Percentiles rank a stretch among this genome's conserved stretches.
Evolutionary conservation across 2,797 vertebrate species (phyloP).

Genomic region (Telmatherina bonti): DNA sequence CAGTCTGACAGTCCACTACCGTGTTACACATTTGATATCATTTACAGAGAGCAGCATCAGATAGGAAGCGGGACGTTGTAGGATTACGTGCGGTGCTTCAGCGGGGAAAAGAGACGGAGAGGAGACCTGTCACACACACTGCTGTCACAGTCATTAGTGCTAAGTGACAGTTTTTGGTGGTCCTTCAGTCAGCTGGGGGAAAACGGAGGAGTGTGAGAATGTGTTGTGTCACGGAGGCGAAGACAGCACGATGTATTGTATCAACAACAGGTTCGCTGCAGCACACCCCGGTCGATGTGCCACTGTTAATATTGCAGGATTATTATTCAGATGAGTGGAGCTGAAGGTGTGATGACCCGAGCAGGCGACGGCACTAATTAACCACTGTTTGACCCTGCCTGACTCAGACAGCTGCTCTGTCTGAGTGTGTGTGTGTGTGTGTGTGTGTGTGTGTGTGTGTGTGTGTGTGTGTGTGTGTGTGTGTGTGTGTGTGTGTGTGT

Average conservation of each 20-base stretch:
- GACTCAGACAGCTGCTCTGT: constrained; percentile 76
- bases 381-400: constrained; percentile 78
- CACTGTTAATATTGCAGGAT: constrained; percentile 76
- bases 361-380: constrained; percentile 81
- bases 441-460: constrained; percentile 24
- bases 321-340: constrained; percentile 75
- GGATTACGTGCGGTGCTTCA: constrained; percentile 57
- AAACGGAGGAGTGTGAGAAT: constrained; percentile 42
- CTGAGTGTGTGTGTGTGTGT: constrained; percentile 39
- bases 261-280: constrained; percentile 77
- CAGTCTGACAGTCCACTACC: constrained; percentile 66
- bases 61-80: constrained; percentile 46
- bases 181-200: constrained; percentile 52
- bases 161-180: constrained; percentile 77
- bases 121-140: constrained; percentile 70
- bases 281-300: constrained; percentile 57
- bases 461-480: constrained; percentile 34
- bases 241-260: constrained; percentile 68
- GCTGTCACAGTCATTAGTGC: constrained; percentile 75
- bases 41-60: constrained; percentile 66
- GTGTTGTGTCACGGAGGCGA: constrained; percentile 53
- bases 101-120: constrained; percentile 60
- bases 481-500: constrained; percentile 35
- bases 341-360: constrained; percentile 78
- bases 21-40: constrained; percentile 68